Conservation (phyloP, 30 jellyfish, hydroid and myxozoan genomes). For the Clytia hemisphaerica region DNA sequence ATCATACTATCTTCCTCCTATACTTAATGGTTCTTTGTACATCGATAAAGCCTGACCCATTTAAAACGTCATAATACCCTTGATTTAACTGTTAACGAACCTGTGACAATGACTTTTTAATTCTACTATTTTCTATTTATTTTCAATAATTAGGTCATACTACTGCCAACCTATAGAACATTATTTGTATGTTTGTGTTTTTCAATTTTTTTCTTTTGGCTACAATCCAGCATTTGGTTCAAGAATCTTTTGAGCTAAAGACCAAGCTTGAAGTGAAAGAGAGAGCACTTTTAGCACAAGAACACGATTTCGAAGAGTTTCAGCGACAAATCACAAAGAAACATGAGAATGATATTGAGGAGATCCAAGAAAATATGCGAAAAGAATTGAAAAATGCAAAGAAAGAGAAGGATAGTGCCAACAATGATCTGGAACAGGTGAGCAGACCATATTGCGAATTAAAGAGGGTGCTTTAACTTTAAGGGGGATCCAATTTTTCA, state of each 20-base stretch:
- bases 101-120: no score
- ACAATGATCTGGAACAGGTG: slow-evolving; percentile 17
- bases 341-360: slow-evolving; percentile 16
- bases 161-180: no score
- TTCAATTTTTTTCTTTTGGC: background rate
- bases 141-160: no score
- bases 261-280: slow-evolving; percentile 21
- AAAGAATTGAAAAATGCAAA: slow-evolving; percentile 11
- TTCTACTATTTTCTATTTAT: no score
- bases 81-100: no score
- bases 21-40: no score
- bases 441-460: no score
- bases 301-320: slow-evolving; percentile 17
- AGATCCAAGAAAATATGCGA: slow-evolving; percentile 5
- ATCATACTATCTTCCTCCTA: no score
- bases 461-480: no score
- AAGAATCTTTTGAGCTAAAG: slow-evolving; percentile 25
- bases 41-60: no score
- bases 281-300: slow-evolving; percentile 14
- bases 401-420: slow-evolving; percentile 13
- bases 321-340: slow-evolving; percentile 8
- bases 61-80: no score
- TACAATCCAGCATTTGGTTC: slow-evolving; percentile 31
- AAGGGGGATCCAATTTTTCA: no score
- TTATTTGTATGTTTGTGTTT: background rate